Base-by-base conservation (phyloP, 2,797 vertebrate genomes). In the Luscinia megarhynchos region DNA sequence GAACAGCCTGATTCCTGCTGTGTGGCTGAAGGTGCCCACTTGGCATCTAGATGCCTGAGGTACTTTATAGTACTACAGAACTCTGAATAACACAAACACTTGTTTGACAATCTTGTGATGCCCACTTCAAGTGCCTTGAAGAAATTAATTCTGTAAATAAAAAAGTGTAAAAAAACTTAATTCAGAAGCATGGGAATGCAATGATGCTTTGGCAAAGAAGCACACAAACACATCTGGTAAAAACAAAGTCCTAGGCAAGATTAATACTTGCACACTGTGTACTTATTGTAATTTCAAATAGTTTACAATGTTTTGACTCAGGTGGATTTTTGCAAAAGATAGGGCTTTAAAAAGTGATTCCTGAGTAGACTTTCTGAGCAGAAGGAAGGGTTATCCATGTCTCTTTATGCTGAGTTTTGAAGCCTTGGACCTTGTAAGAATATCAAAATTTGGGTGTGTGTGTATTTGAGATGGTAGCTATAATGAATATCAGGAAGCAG, bases 401-500 rank as follows among this genome's bases (percentile, higher is more conserved):
- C 57, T 87, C 80, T 89, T 96, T 91, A 24, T 62, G 26, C 66
- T 64, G 67, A 96, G 54, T 40, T 94, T 76, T 74, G 59, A 92
- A 96, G 91, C 45, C 41, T 58, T 95, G 41, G 74, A 90, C 36
- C 21, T 84, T 87, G 74, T 70, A 74, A 96, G 50, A 87, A 58
- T 79, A 87, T 43, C 8, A 77, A 72, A 94, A 92, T 73, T 57
- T 84, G 73, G 58, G 10, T 48, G 20, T 30, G 38, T 66, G 22
- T 77, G 67, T 66, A 94, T 93, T 93, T 95, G 74, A 96, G 46
- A 90, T 43, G 66, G 54, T 69, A 92, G 89, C 63, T 92, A 54
- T 82, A 70, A 70, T 61, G 84, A 87, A 77, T 66, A 70, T 41
- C 72, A 78, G 70, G 91, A 95, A 89, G 48, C n/a, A 87, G 27